Evolutionary conservation across 2,797 vertebrate species (phyloP), one percentile per base, ranked within the genome.

Genomic region (Phataginus tricuspis): DNA sequence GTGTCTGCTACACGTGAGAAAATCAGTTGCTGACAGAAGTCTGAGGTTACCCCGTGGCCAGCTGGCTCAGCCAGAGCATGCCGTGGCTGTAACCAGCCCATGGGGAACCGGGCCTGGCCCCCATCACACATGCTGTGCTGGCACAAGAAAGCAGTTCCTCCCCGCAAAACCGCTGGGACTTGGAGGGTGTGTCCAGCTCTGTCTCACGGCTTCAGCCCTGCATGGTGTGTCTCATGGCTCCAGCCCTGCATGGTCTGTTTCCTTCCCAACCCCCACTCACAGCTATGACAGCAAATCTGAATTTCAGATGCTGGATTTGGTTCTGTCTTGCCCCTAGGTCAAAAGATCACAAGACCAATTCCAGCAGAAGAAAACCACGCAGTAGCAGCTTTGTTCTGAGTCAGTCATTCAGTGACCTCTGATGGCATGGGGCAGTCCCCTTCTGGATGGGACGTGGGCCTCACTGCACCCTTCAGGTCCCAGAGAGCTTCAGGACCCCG

Each of bases 361-460:
- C 12, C 23, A 5, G 29, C 16, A 53, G 57, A 55, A 55, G 19
- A 55, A 37, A 15, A 37, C 57, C 75, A 13, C 23, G 14, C 42
- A 12, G 9, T 27, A 25, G 61, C 42, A 55, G 4, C 10, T 27
- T 11, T 10, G 37, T 10, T 12, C 49, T 9, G 1, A 6, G 39
- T 0, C 7, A 39, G 42, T 49, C 4, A 0, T 1, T 1, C 1
- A n/a, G 29, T 31, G 64, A 21, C 45, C 31, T 14, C 15, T 64
- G 61, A 2, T 19, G 45, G 18, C 4, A 2, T 15, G 57, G 19
- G 51, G 14, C 45, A 63, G 29, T 63, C 59, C 9, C 51, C 2
- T 19, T 63, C 39, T 53, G 3, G 15, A 2, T 37, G 68, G 68
- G 12, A n/a, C 31, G 4, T n/a, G 21, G 21, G 66, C 66, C 66